Evolutionary conservation across 2,888 invertebrate genomes (phyloP).

Genomic region (Teinopalpus imperialis): DNA sequence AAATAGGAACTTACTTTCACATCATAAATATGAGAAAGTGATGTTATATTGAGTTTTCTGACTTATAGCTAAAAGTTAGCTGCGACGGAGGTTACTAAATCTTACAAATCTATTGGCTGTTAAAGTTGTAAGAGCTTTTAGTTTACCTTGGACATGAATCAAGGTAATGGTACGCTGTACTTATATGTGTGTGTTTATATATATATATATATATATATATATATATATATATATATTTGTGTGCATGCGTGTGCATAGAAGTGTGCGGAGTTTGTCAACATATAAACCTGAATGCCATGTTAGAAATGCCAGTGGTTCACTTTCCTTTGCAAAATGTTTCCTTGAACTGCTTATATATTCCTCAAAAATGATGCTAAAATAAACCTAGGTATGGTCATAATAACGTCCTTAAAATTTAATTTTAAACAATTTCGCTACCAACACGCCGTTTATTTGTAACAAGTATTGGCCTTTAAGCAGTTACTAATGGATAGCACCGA

Average conservation of each 20-base stretch:
- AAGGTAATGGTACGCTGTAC: not conserved
- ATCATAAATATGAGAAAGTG: constrained; percentile 13
- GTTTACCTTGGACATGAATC: constrained; percentile 11
- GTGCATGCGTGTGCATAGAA: no score
- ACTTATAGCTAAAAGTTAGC: constrained; percentile 16
- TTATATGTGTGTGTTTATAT: no score
- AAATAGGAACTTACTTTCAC: not conserved
- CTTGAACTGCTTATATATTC: not conserved
- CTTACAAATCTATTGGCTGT: constrained; percentile 14
- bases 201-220: no score
- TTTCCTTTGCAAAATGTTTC: constrained; percentile 7
- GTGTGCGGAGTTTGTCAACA: no score
- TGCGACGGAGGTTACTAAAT: constrained; percentile 7
- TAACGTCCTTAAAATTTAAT: not conserved
- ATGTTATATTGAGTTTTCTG: not conserved
- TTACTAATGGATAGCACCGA: constrained; percentile 45
- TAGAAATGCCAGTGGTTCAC: constrained; percentile 1
- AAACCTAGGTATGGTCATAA: not conserved
- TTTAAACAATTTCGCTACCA: constrained; percentile 14
- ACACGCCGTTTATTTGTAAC: constrained; percentile 22
- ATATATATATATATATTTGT: no score
- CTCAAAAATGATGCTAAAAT: constrained; percentile 3
- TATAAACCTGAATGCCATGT: constrained; percentile 16
- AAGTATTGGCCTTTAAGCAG: constrained; percentile 34
- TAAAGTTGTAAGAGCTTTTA: constrained; percentile 10